Evolutionary conservation across 2,113 vertebrate genomes (phyloP).

Genomic region (Calidris pugnax): DNA sequence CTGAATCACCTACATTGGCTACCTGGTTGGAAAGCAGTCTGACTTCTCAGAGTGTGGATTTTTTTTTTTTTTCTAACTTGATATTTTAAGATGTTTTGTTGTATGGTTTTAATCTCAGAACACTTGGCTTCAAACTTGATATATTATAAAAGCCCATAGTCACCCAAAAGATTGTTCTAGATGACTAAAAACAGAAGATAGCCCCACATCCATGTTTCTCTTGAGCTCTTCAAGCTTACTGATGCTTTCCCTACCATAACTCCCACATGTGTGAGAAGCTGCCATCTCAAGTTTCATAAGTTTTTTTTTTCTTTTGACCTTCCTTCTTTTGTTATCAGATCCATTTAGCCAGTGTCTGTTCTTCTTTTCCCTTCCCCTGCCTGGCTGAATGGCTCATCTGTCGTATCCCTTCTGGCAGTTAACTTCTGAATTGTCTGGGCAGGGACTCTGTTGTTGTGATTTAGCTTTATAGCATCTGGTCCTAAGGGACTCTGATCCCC

Average conservation of each 20-base stretch:
- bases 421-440: background rate
- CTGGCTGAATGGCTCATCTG: constrained; percentile 11
- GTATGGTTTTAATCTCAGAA: background rate
- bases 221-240: background rate
- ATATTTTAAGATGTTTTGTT: background rate
- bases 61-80: too few relatives aligned
- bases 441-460: background rate
- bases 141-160: background rate
- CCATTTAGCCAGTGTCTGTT: background rate
- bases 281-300: background rate
- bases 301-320: background rate
- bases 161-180: background rate
- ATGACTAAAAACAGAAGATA: background rate
- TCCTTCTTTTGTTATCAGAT: background rate
- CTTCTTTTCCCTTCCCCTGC: background rate
- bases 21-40: background rate
- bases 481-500: background rate
- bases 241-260: background rate
- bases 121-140: background rate
- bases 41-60: background rate
- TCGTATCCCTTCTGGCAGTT: background rate
- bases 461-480: background rate
- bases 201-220: background rate
- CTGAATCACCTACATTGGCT: rapidly evolving
- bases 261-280: background rate